A percentile compares a stretch with the other conserved stretches of the same genome.
Evolutionary conservation across 2,113 vertebrate species (phyloP).

Genomic region (Otus sunia): DNA sequence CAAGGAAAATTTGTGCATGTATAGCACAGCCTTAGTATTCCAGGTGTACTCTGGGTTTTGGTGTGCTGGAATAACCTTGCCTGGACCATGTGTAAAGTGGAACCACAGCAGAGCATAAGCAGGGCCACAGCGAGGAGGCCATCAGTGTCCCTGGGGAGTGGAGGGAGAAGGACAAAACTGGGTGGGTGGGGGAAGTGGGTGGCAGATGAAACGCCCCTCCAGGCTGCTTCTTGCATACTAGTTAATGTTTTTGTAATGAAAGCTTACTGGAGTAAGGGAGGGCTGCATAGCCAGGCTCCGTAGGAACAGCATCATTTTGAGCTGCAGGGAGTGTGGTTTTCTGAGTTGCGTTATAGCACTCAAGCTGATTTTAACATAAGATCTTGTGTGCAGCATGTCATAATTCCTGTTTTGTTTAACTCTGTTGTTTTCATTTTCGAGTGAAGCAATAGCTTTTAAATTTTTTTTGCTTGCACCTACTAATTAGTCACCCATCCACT

Average conservation of each 20-base stretch:
- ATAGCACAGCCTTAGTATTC: background rate
- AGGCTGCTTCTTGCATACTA: background rate
- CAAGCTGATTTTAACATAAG: background rate
- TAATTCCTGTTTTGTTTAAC: background rate
- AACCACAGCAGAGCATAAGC: background rate
- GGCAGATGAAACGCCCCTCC: background rate
- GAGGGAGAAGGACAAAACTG: background rate
- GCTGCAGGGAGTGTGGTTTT: background rate
- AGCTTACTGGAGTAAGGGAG: background rate
- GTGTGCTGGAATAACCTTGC: background rate
- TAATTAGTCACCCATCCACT: background rate
- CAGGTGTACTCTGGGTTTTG: background rate
- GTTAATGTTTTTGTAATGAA: background rate
- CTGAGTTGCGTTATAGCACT: background rate
- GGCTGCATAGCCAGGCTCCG: background rate
- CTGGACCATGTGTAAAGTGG: rapidly evolving
- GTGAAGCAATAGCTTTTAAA: background rate
- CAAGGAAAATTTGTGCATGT: background rate
- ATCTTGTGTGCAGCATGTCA: rapidly evolving
- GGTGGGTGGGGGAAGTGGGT: no score
- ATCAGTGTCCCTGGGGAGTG: no score
- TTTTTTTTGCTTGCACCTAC: background rate
- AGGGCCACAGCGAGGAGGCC: background rate
- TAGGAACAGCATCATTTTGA: background rate
- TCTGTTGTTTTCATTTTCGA: background rate